Evolutionary conservation across 2,797 vertebrate species (phyloP), one percentile per base, ranked within the genome.

Genomic region (Myoxocephalus aenaeus): DNA sequence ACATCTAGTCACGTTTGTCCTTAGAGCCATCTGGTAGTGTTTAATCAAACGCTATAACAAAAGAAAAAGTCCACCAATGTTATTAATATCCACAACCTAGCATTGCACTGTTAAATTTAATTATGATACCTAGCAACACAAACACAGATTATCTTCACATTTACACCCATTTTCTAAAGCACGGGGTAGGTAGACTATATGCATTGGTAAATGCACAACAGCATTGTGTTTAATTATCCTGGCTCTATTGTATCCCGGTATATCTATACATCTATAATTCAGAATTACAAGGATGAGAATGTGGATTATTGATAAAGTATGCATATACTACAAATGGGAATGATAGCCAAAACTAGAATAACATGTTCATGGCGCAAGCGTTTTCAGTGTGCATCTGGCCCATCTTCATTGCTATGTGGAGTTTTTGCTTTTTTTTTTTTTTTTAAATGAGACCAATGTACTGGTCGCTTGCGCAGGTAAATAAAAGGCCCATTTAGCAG

Each of bases 401-500:
- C 57, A 44, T 44, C 40, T 58, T 68, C n/a, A 59, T 34, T 27
- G 32, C 65, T 11, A 0, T 46, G 32, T 38, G 14, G 29, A 46
- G 27, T 44, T 71, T 36, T 27, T 63, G 27, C 34, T 15, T 4
- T 59, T 53, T 63, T 53, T 63, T 25, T 13, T 4, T 56, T 53
- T 63, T 53, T 65, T 25, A 65, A 82, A 81, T 79, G 56, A 82
- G 72, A 9, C 22, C 53, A 15, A 40, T 53, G 59, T 51, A 34
- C 15, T 67, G 76, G 68, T 87, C 82, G 85, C 74, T 69, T 70
- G 69, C 77, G 70, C 77, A 74, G 73, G 65, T 84, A 79, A 84
- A 88, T 84, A 42, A 83, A 85, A 75, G 81, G 64, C 65, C 53
- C 73, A 79, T 87, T 86, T 46, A 42, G 67, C 38, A 64, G 42